A percentile compares a stretch with the other conserved stretches of the same genome.
Evolutionary conservation across 2,797 vertebrate genomes (phyloP).

Genomic region (Coregonus sp.): DNA sequence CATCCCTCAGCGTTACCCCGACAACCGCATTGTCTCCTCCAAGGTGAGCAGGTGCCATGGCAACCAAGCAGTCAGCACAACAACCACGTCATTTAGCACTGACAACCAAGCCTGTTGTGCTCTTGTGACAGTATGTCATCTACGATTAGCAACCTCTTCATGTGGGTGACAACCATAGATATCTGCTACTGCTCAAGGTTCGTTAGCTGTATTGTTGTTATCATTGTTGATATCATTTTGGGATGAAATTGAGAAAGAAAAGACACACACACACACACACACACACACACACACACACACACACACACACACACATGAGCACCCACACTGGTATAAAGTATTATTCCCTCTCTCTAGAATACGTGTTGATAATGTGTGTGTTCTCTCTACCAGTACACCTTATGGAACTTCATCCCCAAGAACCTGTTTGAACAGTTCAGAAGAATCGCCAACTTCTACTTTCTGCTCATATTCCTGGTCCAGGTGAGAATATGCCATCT

Average conservation of each 20-base stretch:
- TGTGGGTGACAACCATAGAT: conserved; percentile 1
- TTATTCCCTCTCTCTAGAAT: too few relatives aligned
- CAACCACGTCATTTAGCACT: not conserved
- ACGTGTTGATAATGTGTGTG: not conserved
- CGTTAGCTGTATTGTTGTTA: too few relatives aligned
- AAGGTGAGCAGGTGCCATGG: conserved; percentile 79
- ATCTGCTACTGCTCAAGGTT: too few relatives aligned
- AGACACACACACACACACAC: conserved; percentile 11
- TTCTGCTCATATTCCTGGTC: conserved; percentile 97
- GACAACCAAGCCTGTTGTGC: not conserved
- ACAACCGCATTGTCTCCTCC: conserved; percentile 96
- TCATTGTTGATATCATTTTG: too few relatives aligned
- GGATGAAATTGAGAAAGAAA: not conserved
- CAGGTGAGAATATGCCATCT: conserved; percentile 76
- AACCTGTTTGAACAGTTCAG: conserved; percentile 98
- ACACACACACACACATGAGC: conserved; percentile 3
- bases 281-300: conserved; percentile 3
- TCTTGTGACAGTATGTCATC: not conserved
- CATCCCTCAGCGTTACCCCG: conserved; percentile 95
- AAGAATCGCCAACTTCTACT: conserved; percentile 99
- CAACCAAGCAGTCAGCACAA: not conserved
- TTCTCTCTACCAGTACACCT: conserved; percentile 84
- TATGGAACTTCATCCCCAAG: conserved; percentile 98
- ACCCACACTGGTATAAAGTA: not conserved
- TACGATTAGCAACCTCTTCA: not conserved